These are phyloP conservation scores for Epizoanthus illoricatus DNA, from an alignment of 92 coral and sea anemone species.

Conservation along the genomic window DNA sequence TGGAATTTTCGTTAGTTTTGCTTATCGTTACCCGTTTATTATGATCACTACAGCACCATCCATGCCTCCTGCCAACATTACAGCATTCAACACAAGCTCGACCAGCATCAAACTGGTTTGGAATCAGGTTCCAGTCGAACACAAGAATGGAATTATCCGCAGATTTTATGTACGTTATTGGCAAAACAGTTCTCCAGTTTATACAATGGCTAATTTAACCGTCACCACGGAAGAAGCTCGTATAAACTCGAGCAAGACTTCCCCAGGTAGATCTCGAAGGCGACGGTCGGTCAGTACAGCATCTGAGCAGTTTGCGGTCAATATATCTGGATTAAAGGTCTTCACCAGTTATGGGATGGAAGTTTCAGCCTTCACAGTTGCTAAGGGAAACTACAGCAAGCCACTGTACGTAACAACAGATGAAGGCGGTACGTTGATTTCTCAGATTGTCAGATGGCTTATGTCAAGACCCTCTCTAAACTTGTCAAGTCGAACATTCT, in stretches of 20 bases:
- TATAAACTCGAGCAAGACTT: not conserved
- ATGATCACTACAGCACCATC: not conserved
- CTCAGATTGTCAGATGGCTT: no score
- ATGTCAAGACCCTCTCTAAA: no score
- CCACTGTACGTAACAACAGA: slow-evolving; percentile 49
- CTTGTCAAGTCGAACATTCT: no score
- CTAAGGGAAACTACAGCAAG: slow-evolving; percentile 40
- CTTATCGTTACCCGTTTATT: no score
- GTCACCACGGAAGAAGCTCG: not conserved
- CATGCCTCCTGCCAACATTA: slow-evolving; percentile 4
- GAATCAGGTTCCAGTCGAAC: slow-evolving; percentile 2
- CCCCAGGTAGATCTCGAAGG: not conserved
- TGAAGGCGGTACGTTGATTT: slow-evolving; percentile 58
- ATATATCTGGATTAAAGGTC: slow-evolving; percentile 39
- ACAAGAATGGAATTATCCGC: not conserved
- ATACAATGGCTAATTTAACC: not conserved
- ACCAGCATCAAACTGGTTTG: slow-evolving; percentile 10
- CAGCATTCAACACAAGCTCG: slow-evolving; percentile 15
- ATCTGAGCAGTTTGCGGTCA: not conserved
- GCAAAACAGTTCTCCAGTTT: not conserved
- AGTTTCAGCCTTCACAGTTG: slow-evolving; percentile 51
- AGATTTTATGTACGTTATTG: not conserved
- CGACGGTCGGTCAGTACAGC: slow-evolving; percentile 1
- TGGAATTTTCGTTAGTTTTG: no score
- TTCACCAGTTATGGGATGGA: slow-evolving; percentile 55